Evolutionary conservation across 2,797 vertebrate species (phyloP).

Genomic region (Fratercula arctica): DNA sequence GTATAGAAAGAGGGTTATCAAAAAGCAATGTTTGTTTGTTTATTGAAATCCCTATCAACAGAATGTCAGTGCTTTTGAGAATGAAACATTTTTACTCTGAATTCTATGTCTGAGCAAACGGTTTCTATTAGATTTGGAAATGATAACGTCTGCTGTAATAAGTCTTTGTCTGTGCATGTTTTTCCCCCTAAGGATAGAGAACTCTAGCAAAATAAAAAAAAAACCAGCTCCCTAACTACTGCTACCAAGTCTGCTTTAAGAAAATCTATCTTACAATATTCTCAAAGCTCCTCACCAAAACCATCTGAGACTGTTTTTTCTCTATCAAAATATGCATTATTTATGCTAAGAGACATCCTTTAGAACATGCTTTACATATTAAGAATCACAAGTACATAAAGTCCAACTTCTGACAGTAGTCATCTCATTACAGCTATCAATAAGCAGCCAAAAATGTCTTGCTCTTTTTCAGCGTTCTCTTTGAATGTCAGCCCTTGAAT

Average conservation of each 20-base stretch:
- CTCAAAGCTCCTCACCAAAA: neutral
- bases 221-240: neutral
- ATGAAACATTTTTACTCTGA: conserved; percentile 29
- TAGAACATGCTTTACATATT: neutral
- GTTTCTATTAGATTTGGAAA: conserved; percentile 46
- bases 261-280: neutral
- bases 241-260: neutral
- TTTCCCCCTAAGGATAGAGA: neutral
- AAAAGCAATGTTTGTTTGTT: conserved; percentile 53
- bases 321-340: conserved; percentile 27
- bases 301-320: neutral
- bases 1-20: conserved; percentile 20
- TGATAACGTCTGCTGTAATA: conserved; percentile 31
- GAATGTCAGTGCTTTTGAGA: conserved; percentile 49
- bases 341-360: neutral
- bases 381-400: neutral
- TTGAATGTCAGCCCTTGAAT: neutral
- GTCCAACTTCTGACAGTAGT: neutral
- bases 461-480: neutral
- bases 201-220: neutral
- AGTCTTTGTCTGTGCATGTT: neutral
- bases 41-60: conserved; percentile 51
- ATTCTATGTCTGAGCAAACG: conserved; percentile 42
- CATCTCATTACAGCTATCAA: conserved; percentile 1
- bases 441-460: neutral